A percentile compares a stretch with the other conserved stretches of the same genome.
phyloP scores from a whole-genome alignment of 2,888 invertebrate species.

The Scaptomyza flava region DNA sequence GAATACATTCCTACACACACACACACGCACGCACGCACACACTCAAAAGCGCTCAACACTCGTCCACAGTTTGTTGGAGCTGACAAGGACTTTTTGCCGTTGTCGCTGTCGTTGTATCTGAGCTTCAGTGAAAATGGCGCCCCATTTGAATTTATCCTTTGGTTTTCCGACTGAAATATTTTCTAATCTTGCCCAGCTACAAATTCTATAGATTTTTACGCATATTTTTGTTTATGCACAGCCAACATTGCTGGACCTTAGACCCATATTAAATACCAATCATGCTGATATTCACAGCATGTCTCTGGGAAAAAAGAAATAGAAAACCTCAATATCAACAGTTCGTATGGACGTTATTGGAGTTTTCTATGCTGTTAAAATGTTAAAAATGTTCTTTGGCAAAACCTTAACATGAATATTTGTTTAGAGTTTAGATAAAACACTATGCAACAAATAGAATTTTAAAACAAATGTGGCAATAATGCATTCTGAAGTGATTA shows the following conservation, averaged over 20 bases:
- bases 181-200: constrained; percentile 40
- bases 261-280: constrained; percentile 23
- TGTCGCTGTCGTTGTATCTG: constrained; percentile 12
- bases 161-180: constrained; percentile 41
- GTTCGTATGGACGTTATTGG: not conserved
- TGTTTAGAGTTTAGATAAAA: too few relatives aligned
- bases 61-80: constrained; percentile 18
- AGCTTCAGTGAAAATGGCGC: constrained; percentile 1
- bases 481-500: too few relatives aligned
- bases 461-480: too few relatives aligned
- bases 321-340: not conserved
- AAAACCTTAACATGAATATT: too few relatives aligned
- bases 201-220: constrained; percentile 41
- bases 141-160: constrained; percentile 42
- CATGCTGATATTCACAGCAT: not conserved
- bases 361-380: not conserved
- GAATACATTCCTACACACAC: constrained; percentile 3
- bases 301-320: not conserved
- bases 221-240: constrained; percentile 40
- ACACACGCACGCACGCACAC: constrained; percentile 13
- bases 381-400: not conserved
- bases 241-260: constrained; percentile 9
- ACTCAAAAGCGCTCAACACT: constrained; percentile 37
- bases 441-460: too few relatives aligned
- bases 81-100: constrained; percentile 7